A percentile compares a stretch with the other conserved stretches of the same genome.
Evolutionary conservation across 2,797 vertebrate species (phyloP).

Genomic region (Enteromius radiatus): DNA sequence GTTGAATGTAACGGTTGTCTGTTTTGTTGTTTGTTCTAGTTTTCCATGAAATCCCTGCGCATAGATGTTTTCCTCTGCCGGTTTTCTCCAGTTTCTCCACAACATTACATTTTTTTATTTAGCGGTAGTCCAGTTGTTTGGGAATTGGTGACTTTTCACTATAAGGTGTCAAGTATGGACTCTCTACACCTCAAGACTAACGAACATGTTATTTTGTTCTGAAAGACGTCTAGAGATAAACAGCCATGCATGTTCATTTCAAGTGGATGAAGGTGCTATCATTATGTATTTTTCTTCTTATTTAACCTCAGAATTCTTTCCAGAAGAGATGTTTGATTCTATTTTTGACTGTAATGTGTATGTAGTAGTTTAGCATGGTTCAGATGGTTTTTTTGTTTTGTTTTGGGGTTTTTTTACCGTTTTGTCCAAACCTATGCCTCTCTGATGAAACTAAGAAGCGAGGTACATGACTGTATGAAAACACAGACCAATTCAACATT

Average conservation of each 20-base stretch:
- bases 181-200: neutral
- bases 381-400: neutral
- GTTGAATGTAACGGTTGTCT: neutral
- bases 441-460: too few relatives aligned
- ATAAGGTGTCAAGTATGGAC: too few relatives aligned
- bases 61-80: too few relatives aligned
- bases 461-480: neutral
- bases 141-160: too few relatives aligned
- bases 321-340: neutral
- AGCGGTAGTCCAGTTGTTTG: too few relatives aligned
- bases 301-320: neutral
- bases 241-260: neutral
- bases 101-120: neutral
- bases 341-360: neutral
- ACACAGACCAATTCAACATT: neutral
- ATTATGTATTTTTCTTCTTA: neutral
- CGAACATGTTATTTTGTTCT: neutral
- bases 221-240: neutral
- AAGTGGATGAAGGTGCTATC: neutral
- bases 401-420: too few relatives aligned
- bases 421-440: neutral
- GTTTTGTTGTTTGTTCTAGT: neutral
- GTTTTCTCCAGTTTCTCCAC: neutral
- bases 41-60: neutral
- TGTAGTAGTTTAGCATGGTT: neutral